Percentiles rank a stretch among this genome's conserved stretches.
Conservation (phyloP, 2,113 vertebrate genomes). For the Pseudopodoces humilis region DNA sequence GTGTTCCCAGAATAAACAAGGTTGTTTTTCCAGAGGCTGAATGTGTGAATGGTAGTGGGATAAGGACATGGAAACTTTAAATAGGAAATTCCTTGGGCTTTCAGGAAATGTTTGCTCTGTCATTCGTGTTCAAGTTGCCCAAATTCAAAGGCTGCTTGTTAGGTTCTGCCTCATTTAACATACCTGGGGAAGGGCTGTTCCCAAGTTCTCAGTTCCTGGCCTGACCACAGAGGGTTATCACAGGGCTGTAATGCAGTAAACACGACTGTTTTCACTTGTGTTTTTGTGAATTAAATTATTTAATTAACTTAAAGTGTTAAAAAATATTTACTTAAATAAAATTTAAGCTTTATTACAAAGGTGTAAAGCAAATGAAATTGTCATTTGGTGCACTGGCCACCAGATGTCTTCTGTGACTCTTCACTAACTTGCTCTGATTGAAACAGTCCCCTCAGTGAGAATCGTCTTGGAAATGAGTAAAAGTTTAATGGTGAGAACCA, state of each 20-base stretch:
- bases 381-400: neutral
- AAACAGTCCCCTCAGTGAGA: neutral
- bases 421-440: neutral
- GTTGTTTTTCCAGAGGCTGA: neutral
- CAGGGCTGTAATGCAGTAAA: neutral
- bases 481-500: neutral
- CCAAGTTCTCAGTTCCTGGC: neutral
- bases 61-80: neutral
- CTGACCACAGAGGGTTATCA: neutral
- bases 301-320: neutral
- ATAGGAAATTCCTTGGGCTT: neutral
- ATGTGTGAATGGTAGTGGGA: neutral
- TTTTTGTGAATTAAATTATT: neutral
- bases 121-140: neutral
- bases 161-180: neutral
- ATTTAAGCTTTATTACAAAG: neutral
- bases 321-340: neutral
- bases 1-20: neutral
- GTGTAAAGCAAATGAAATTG: neutral
- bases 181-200: neutral
- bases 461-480: neutral
- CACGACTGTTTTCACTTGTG: neutral
- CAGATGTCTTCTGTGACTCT: slow-evolving; percentile 45
- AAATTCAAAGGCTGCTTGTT: neutral
- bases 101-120: neutral